phyloP scores from a whole-genome alignment of 2,113 vertebrate genomes.

The Rhinopomastus cyanomelas region DNA sequence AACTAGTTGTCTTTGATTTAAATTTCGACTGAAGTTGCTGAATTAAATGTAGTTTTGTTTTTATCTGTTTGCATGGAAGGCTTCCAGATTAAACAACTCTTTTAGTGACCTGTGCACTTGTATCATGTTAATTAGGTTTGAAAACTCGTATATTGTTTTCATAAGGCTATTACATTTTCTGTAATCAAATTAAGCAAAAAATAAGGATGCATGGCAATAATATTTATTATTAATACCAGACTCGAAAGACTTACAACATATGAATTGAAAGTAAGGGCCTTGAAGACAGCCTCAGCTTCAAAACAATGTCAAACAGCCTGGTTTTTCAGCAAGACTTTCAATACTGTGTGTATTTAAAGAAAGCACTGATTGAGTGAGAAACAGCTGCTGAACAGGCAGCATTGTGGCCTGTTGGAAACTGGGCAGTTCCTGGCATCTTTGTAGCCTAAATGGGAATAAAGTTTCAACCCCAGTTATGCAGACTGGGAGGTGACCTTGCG shows the following conservation, averaged over 20 bases:
- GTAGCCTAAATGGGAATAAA: neutral
- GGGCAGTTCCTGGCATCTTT: neutral
- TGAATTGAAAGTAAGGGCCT: conserved; percentile 64
- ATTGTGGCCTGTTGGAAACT: neutral
- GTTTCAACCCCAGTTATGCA: neutral
- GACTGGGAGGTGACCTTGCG: neutral
- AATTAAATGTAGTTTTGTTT: conserved; percentile 78
- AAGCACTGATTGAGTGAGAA: conserved; percentile 48
- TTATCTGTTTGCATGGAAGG: conserved; percentile 83
- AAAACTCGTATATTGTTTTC: conserved; percentile 85
- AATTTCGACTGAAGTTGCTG: conserved; percentile 59
- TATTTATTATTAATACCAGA: conserved; percentile 89
- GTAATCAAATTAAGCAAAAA: conserved; percentile 84
- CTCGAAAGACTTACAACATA: conserved; percentile 71
- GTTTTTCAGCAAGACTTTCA: conserved; percentile 59
- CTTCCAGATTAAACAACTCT: conserved; percentile 83
- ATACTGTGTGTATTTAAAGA: conserved; percentile 41
- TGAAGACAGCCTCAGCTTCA: conserved; percentile 72
- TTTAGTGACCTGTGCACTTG: conserved; percentile 79
- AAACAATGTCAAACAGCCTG: conserved; percentile 43
- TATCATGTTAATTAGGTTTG: conserved; percentile 86
- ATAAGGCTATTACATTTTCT: conserved; percentile 87
- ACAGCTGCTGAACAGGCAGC: neutral
- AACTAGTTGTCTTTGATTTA: conserved; percentile 76
- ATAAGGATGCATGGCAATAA: conserved; percentile 82